Evolutionary conservation across 2,113 vertebrate genomes (phyloP), one percentile per base, ranked within the genome.

Genomic region (Barnardius zonarius): DNA sequence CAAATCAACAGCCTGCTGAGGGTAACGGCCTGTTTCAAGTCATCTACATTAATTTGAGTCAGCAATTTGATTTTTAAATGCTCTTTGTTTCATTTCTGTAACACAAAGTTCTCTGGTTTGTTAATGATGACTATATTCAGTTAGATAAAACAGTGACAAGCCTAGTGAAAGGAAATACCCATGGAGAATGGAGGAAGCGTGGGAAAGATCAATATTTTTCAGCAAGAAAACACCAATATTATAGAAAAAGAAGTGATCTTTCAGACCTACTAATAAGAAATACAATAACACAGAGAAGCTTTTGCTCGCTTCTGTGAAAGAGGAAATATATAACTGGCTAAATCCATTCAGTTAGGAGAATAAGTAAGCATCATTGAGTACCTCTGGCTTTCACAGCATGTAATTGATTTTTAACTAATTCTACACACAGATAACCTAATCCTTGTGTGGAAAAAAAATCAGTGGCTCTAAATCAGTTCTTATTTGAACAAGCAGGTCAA

Each of bases 361-460:
- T 44, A 68, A 91, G 25, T 52, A 67, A 72, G 68, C 23, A 59
- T 75, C 63, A 74, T 19, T 37, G n/a, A 77, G 22, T n/a, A 31
- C 24, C 55, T 93, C 79, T 92, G 63, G 74, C 64, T 95, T 90
- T 94, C 79, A 90, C 14, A 78, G 13, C 35, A 55, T 23, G n/a
- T 48, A 88, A 95, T 75, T 95, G 57, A 93, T 82, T 91, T 89
- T 74, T 84, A 95, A 79, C 66, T 93, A 72, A 91, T 87, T 91
- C 62, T 61, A 41, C 28, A 75, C 30, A 22, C 55, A 81, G 48
- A 81, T 30, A 88, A 80, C 66, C 19, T 55, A 86, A 86, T 91
- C 39, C 28, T 59, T 75, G 5, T 80, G 35, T 86, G 52, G 13
- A 46, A 67, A 90, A 83, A 83, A 51, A 61, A 48, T 19, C 6